phyloP scores from a whole-genome alignment of 2,797 vertebrate species.

The Rhadinocentrus ornatus region DNA sequence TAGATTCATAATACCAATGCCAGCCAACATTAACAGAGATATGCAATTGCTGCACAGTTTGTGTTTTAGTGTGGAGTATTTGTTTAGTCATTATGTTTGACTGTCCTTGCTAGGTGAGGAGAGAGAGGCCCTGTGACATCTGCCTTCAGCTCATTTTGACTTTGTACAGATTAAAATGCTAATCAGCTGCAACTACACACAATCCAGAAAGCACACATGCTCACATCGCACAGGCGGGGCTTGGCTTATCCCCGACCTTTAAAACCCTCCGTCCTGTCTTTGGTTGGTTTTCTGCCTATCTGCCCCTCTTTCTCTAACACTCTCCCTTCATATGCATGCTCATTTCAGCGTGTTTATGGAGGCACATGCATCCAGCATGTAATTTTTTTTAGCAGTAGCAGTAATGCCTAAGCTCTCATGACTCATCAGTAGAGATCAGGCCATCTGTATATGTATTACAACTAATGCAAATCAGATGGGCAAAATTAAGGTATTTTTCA shows the following conservation, averaged over 20 bases:
- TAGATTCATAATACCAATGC: slow-evolving; percentile 10
- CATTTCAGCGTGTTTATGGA: not conserved
- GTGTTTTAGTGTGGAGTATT: slow-evolving; percentile 1
- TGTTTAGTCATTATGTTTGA: slow-evolving; percentile 28
- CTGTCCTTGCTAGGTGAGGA: slow-evolving; percentile 11
- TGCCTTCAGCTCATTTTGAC: slow-evolving; percentile 57
- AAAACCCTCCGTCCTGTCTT: slow-evolving; percentile 51
- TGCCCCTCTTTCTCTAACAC: slow-evolving; percentile 21
- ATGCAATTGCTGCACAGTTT: not conserved
- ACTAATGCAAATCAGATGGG: slow-evolving; percentile 44
- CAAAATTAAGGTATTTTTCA: slow-evolving; percentile 43
- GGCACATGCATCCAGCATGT: slow-evolving; percentile 29
- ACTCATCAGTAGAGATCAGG: slow-evolving; percentile 54
- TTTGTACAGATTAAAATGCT: slow-evolving; percentile 61
- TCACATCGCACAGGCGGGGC: slow-evolving; percentile 13
- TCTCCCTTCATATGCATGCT: slow-evolving; percentile 13
- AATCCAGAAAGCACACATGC: slow-evolving; percentile 33
- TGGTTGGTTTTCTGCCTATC: slow-evolving; percentile 19
- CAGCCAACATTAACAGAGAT: not conserved
- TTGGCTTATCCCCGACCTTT: slow-evolving; percentile 60
- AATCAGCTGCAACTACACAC: slow-evolving; percentile 36
- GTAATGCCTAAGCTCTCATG: slow-evolving; percentile 56
- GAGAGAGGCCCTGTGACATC: slow-evolving; percentile 51
- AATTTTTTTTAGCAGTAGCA: slow-evolving; percentile 37
- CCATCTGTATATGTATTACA: slow-evolving; percentile 21